Base-by-base conservation (phyloP, 2,113 vertebrate genomes). In the Eclectus roratus region DNA sequence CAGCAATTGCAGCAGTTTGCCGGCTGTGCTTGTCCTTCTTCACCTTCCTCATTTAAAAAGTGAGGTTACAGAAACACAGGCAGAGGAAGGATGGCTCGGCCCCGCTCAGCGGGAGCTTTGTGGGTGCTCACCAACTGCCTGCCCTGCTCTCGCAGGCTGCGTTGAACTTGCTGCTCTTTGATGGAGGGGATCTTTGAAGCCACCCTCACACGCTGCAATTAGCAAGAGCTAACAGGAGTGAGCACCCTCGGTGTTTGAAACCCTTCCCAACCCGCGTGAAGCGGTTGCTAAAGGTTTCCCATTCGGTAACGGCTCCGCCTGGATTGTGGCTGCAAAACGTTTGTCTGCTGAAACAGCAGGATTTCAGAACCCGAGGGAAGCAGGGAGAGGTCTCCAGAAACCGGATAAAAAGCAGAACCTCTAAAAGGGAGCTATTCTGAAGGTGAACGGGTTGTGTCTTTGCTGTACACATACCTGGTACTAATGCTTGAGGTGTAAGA, bases 391-490 rank as follows among this genome's bases (percentile, higher is more conserved):
- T 31, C 68, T 74, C 27, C 80, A 74, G 80, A 33, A 80, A 29
- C 53, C 2, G 27, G 5, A 17, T 13, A 9, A 55, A 24, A 70
- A 50, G n/a, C 7, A 37, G 49, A 25, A 18, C 49, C 17, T 35
- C 50, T 29, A 1, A 9, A 66, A 58, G 8, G 72, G 53, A 68
- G 21, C 3, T 11, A 18, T 6, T 39, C 60, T 10, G 10, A 18
- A 43, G 0, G 1, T 3, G 41, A 29, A 5, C 0, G 20, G 46
- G 8, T 55, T 21, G 25, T 29, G 10, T 3, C 37, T 3, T 23
- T 14, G 31, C 41, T 24, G 5, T 5, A 1, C 12, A 1, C 19
- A 2, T 20, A 15, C 35, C 44, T 7, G 46, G 13, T 50, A 7
- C 37, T 50, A 31, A 50, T 7, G 20, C 50, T 33, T 1, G 11